A percentile compares a stretch with the other conserved stretches of the same genome.
These are phyloP conservation scores for Alligator mississippiensis DNA, from an alignment of 2,113 vertebrate species.

Conservation along the genomic window DNA sequence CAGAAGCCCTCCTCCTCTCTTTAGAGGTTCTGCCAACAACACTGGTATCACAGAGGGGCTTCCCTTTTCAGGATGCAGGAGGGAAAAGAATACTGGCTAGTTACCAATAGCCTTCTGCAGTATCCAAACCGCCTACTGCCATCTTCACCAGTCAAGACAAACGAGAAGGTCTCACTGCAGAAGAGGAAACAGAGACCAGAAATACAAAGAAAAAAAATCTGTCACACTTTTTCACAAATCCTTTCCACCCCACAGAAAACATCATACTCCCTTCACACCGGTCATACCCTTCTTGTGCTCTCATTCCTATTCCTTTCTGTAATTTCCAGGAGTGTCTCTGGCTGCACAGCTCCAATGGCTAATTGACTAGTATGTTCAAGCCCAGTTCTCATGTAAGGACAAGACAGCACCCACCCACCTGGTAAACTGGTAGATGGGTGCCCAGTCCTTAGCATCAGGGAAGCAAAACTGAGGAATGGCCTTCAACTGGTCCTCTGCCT, in stretches of 20 bases:
- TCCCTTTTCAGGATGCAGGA: neutral
- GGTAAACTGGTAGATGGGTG: slow-evolving; percentile 91
- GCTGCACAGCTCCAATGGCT: neutral
- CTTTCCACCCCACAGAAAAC: neutral
- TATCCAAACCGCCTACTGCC: slow-evolving; percentile 95
- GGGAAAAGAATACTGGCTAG: neutral
- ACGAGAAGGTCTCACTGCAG: slow-evolving; percentile 94
- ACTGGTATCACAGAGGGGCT: neutral
- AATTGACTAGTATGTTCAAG: neutral
- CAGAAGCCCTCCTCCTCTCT: neutral
- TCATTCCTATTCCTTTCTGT: accelerated
- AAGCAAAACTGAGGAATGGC: slow-evolving; percentile 98
- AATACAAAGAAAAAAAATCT: neutral
- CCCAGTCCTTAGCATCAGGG: slow-evolving; percentile 96
- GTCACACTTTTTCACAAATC: neutral
- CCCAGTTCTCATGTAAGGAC: neutral
- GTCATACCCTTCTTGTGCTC: neutral
- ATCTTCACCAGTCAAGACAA: slow-evolving; percentile 95
- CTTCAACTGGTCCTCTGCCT: slow-evolving; percentile 96
- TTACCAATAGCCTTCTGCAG: slow-evolving; percentile 94
- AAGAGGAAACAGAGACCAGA: slow-evolving; percentile 1
- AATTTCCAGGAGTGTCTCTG: neutral
- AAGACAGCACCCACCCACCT: slow-evolving; percentile 79
- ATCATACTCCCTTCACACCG: neutral
- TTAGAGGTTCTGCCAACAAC: neutral